Base-by-base conservation (phyloP, 2,797 vertebrate genomes). In the Lagodon rhomboides region DNA sequence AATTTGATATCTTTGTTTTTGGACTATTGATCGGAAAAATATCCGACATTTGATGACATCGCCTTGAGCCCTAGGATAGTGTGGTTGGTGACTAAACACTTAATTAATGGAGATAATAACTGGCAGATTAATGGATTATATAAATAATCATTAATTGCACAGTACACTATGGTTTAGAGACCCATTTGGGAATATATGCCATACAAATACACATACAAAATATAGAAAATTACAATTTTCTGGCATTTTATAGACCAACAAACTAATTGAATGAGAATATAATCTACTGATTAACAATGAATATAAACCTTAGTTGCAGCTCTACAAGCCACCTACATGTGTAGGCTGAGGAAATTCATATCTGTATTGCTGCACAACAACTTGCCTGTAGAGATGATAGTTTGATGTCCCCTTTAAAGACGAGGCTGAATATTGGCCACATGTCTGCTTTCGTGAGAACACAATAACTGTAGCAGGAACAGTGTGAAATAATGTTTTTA, bases 361-460 rank as follows among this genome's bases (percentile, higher is more conserved):
- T 63, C 12, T 8, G 15, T 58, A 23, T 38, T 69, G 46, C 30
- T 38, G 34, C 34, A 41, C n/a, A 38, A 10, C 8, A 38, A 38
- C 34, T 50, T 50, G 16, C 43, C 44, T 51, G 1, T 53, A 38
- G 2, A 34, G 12, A 65, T 15, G 3, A 6, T 43, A 47, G 34
- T 27, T n/a, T n/a, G 18, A 5, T 18, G 15, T 67, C 20, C 34
- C 56, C 58, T 76, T 46, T 43, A 23, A 23, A 54, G 20, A 49
- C 1, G 12, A 17, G 25, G 18, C 65, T 56, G 49, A 5, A 73
- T 41, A 18, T 51, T 23, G 9, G 55, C 12, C 30, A 50, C 0
- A 1, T 46, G 27, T 73, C 27, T 66, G 46, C 49, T 25, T 66
- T 46, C 38, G 43, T 61, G n/a, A 69, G 49, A 62, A 47, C 34